Conservation (phyloP, 2,113 vertebrate species). For the Neodontobutis hainanensis region DNA sequence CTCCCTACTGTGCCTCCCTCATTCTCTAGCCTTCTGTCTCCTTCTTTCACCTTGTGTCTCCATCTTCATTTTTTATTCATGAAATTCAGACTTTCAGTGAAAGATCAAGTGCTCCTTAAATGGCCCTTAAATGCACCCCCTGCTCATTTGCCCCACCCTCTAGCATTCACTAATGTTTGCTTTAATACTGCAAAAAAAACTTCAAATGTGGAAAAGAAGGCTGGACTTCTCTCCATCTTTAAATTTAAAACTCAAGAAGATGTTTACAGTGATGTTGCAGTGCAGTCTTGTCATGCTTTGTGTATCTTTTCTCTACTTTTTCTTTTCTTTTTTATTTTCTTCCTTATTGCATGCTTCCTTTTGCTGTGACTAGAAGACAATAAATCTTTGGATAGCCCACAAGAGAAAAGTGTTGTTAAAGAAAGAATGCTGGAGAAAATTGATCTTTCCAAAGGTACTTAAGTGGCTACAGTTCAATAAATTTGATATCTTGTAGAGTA, state of each 20-base stretch:
- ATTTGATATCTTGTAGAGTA: background rate
- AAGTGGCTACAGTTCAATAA: background rate
- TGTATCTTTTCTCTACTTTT: background rate
- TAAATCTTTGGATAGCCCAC: slow-evolving; percentile 82
- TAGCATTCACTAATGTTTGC: slow-evolving; percentile 23
- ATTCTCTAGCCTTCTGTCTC: slow-evolving; percentile 33
- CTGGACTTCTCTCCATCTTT: background rate
- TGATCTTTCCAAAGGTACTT: slow-evolving; percentile 85
- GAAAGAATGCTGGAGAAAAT: slow-evolving; percentile 84
- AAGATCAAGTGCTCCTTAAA: slow-evolving; percentile 69
- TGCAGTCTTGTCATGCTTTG: background rate
- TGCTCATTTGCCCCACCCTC: slow-evolving; percentile 18
- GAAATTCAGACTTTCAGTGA: slow-evolving; percentile 59
- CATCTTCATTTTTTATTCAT: slow-evolving; percentile 71
- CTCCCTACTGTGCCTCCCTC: slow-evolving; percentile 40
- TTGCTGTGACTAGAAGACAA: slow-evolving; percentile 80
- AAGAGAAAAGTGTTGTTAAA: slow-evolving; percentile 70
- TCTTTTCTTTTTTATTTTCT: slow-evolving; percentile 1
- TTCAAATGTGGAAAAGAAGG: background rate
- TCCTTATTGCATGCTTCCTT: slow-evolving; percentile 19
- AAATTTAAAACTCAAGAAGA: background rate
- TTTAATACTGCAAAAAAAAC: slow-evolving; percentile 12
- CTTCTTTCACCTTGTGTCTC: slow-evolving; percentile 41
- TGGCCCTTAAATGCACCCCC: slow-evolving; percentile 17
- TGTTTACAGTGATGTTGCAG: background rate